A percentile compares a stretch with the other conserved stretches of the same genome.
Conservation (phyloP, 2,797 vertebrate species). For the Pygocentrus nattereri region DNA sequence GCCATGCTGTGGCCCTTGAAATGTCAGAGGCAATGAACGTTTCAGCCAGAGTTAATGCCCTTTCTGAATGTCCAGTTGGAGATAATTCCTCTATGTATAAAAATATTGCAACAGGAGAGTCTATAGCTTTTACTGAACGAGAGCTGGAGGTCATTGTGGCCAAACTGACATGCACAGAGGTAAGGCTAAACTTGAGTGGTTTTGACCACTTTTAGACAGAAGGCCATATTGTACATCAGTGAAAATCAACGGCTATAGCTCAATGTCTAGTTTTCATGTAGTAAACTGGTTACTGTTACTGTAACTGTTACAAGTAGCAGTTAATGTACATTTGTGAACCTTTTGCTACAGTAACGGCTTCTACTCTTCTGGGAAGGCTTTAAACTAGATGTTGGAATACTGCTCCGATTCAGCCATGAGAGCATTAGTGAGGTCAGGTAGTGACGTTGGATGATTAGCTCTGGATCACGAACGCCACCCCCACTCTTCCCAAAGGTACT, state of each 20-base stretch:
- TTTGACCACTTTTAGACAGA: not conserved
- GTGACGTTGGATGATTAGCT: no score
- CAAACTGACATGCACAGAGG: not conserved
- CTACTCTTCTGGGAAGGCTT: no score
- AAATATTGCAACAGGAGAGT: not conserved
- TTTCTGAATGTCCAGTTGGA: not conserved
- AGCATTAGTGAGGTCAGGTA: no score
- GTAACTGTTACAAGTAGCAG: no score
- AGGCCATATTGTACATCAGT: not conserved
- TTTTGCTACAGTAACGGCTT: no score
- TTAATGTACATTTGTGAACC: no score
- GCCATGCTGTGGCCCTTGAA: not conserved
- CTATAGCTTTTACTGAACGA: not conserved
- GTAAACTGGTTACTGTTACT: no score
- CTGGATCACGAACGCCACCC: no score
- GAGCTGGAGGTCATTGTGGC: not conserved
- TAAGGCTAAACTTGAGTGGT: not conserved
- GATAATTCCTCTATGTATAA: conserved; percentile 8
- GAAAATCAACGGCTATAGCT: not conserved
- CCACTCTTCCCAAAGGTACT: no score
- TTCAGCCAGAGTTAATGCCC: not conserved
- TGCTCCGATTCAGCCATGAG: no score
- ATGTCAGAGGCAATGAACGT: conserved; percentile 6
- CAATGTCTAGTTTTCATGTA: no score
- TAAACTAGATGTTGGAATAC: no score